A percentile compares a stretch with the other conserved stretches of the same genome.
Evolutionary conservation across 2,113 vertebrate species (phyloP).

Genomic region (Vireo altiloquus): DNA sequence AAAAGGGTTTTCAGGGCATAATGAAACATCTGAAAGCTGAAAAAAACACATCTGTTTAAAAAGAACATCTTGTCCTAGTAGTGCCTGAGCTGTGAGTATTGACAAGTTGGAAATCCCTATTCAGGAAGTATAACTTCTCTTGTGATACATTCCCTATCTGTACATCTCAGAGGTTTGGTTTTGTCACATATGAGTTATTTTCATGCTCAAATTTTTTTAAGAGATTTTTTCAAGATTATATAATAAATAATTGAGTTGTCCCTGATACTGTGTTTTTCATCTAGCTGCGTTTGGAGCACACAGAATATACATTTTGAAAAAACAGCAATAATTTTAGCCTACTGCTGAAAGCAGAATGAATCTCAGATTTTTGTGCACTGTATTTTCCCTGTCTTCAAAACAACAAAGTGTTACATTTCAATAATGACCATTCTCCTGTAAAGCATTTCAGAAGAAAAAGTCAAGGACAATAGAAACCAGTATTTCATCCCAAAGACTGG

Average conservation of each 20-base stretch:
- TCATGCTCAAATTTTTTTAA: not conserved
- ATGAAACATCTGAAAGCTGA: not conserved
- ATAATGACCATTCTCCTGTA: not conserved
- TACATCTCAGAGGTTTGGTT: not conserved
- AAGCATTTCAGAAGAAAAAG: not conserved
- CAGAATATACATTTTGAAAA: not conserved
- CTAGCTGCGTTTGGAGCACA: not conserved
- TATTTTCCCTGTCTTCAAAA: not conserved
- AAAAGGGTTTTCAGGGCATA: not conserved
- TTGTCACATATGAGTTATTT: slow-evolving; percentile 5
- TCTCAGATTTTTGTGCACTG: not conserved
- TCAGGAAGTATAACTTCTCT: not conserved
- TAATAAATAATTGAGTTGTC: slow-evolving; percentile 45
- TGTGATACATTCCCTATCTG: not conserved
- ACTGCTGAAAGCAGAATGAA: not conserved
- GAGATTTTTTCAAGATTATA: slow-evolving; percentile 7
- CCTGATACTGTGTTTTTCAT: not conserved
- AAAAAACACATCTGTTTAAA: not conserved
- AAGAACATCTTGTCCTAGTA: not conserved
- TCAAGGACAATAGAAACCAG: not conserved
- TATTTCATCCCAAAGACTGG: not conserved
- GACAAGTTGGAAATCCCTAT: not conserved
- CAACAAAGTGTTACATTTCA: not conserved
- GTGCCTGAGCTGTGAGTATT: not conserved
- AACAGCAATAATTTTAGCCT: not conserved